Base-by-base conservation (phyloP, 1,140 invertebrate species). In the Eurytemora carolleeae region DNA sequence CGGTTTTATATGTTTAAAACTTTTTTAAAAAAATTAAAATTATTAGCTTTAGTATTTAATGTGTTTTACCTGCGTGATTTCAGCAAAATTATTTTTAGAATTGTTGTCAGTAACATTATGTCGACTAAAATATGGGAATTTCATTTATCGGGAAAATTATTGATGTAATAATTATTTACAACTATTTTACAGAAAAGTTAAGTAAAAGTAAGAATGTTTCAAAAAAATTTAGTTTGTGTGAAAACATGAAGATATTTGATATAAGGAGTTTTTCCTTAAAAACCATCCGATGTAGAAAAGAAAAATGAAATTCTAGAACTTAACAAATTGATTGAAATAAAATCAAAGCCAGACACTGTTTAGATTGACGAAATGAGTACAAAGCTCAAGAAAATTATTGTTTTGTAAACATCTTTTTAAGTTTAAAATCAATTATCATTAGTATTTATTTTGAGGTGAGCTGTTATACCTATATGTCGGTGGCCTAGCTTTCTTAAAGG, bases 1-100 rank as follows among this genome's bases (percentile, higher is more conserved):
- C 53, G 3, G 66, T 25, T 44, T 68, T 18, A 61, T 55, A 55
- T 65, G 63, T 3, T 63, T 53, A 3, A 44, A 44, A 12, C 7
- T n/a, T 44, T 44, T 44, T 7, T 44, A 12, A 44, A 12, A n/a
- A 44, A 44, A 12, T 44, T 44, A n/a, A 44, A 44, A 44, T 44
- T 12, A 44, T 44, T 12, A 44, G 7, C n/a, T 44, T 44, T 44
- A n/a, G n/a, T 12, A 44, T 44, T 44, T 44, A 12, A 44, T 12
- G 7, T 44, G n/a, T 7, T 44, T 44, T 44, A 44, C 31, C 31
- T 44, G 31, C n/a, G 31, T 44, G 31, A 12, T 12, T 44, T 44
- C n/a, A 44, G 7, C 7, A 44, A n/a, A 7, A 44, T 44, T 44
- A 12, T n/a, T 44, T 44, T n/a, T 44, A n/a, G 7, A 44, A n/a